Evolutionary conservation across 2,888 invertebrate genomes (phyloP), one percentile per base, ranked within the genome.

Genomic region (Pseudococcus jackbeardsleyi): DNA sequence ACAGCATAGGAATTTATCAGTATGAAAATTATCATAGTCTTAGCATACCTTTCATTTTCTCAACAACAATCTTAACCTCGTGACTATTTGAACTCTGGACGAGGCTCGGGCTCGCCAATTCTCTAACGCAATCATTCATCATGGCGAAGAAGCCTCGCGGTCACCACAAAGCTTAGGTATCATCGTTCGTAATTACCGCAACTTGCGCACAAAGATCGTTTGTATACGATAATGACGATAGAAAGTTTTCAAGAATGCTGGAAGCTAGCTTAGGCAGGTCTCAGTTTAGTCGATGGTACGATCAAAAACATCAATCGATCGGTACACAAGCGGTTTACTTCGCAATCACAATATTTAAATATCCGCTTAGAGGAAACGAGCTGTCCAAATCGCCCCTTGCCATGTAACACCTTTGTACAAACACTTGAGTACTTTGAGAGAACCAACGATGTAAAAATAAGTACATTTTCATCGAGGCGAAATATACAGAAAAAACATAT

Each of bases 181-280:
- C 68, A 72, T 72, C 68, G 68, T 26, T 26, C 68, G 68, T 72
- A 72, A 72, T 72, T 72, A 72, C 68, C 68, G 26, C 22, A 72
- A 33, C 68, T 72, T 72, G 68, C 15, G 59, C 19, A 59, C 59
- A 72, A 26, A 72, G 68, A 72, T 72, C 68, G 68, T 72, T 72
- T 72, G 68, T 72, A 72, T 72, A 72, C 68, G 68, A 72, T 72
- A 72, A 72, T 72, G 68, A 59, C 59, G 59, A 72, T 72, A 72
- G 68, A 72, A 72, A 72, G 68, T 72, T 72, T 72, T 72, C 26
- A 33, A 33, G 26, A 26, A 3, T 33, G 68, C 22, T 72, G 12
- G 11, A 12, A 72, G 68, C 26, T 72, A 64, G 26, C 26, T 33
- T 33, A 33, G 26, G 26, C 26, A 33, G 26, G 26, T 33, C 26